Base-by-base conservation (phyloP, 2,113 vertebrate genomes). In the Halichoeres trimaculatus region DNA sequence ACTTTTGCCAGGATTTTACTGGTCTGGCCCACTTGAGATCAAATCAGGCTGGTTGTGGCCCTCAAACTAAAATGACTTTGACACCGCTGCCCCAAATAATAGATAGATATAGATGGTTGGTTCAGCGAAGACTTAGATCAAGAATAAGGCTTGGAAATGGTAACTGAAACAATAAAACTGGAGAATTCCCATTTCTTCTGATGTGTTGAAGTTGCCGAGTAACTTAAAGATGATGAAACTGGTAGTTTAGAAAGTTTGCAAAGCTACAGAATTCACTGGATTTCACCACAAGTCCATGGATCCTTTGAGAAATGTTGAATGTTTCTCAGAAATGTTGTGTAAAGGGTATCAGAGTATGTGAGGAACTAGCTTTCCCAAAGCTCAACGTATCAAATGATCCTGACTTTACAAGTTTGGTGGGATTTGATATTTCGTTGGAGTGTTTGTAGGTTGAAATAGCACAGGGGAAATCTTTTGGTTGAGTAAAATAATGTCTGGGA, bases 401-500 rank as follows among this genome's bases (percentile, higher is more conserved):
- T 90, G 75, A 88, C 52, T 10, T 70, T 75, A 76, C 72, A 22
- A 30, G 30, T 0, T 22, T 81, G 41, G 36, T 19, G 20, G 34
- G 10, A 40, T 24, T 63, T 66, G 30, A 66, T 3, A 54, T 84
- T 88, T 67, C 90, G 86, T 86, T 89, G 81, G 83, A 72, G 86
- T 81, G 80, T 74, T 73, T 90, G 91, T 76, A 89, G 82, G 85
- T 89, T 77, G 30, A 85, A 90, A 91, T 68, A 89, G 84, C 89
- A 78, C 82, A 88, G 90, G 85, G 80, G 89, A 89, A 90, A 40
- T 40, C 38, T 11, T 10, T 36, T 13, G 12, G 8, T 36, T 7
- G 10, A 36, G 35, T 10, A 36, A 10, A 69, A 56, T 63, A 50
- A 72, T 69, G 62, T 72, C 50, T 70, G 56, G 51, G 74, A 22